Evolutionary conservation across 1,140 invertebrate genomes (phyloP), one percentile per base, ranked within the genome.

Genomic region (Venturia canescens): DNA sequence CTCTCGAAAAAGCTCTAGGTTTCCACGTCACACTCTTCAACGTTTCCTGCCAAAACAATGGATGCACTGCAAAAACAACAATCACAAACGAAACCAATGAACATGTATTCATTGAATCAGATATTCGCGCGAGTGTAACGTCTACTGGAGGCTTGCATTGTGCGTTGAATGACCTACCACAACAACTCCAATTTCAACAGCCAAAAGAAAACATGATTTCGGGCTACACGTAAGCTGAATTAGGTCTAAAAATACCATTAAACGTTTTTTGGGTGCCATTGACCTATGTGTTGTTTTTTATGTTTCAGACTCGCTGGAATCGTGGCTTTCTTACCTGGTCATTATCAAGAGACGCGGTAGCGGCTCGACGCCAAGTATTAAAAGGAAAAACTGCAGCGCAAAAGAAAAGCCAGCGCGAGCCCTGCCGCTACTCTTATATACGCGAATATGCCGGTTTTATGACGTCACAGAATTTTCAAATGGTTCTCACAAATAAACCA

Each of bases 271-370:
- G n/a, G n/a, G n/a, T n/a, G n/a, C 44, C 29, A 75, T 15, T 75
- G 38, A 44, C 6, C 38, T 27, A 44, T 5, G 3, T 7, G 44
- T 75, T 75, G 7, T 66, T 78, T 44, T 67, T 34, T 29, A 31
- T n/a, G n/a, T 13, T 78, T 18, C 50, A 78, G 76, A n/a, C 31
- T 78, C 5, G 23, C 31, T 63, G 76, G 76, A 63, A 29, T 66
- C 63, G 76, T 78, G 15, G 76, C 53, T 21, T 23, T 27, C 23
- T 6, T 6, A 21, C 57, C 53, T 4, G 76, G 76, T 27, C 57
- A 78, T 34, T 78, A 66, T n/a, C n/a, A n/a, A n/a, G n/a, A n/a
- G n/a, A n/a, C n/a, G n/a, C n/a, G n/a, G n/a, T n/a, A n/a, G n/a
- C n/a, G n/a, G n/a, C n/a, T n/a, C n/a, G n/a, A n/a, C n/a, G n/a